Base-by-base conservation (phyloP, 2,113 vertebrate species). In the Tachuris rubrigastra region DNA sequence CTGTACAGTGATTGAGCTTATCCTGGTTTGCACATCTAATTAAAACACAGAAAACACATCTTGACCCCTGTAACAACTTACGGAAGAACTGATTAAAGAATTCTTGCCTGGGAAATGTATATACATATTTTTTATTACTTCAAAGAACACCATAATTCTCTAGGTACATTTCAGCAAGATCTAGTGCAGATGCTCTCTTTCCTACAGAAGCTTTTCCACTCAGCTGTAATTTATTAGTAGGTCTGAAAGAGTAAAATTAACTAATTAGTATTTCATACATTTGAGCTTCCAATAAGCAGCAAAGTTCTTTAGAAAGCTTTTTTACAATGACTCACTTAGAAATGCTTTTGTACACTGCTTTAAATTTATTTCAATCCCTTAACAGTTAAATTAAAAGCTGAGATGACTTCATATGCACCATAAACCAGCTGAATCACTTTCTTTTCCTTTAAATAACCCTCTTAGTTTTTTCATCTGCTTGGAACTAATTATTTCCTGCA, bases 401-500 rank as follows among this genome's bases (percentile, higher is more conserved):
- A 68, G 35, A 71, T 1, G 2, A 86, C 59, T 93, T 96, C 69
- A 66, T n/a, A 83, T 58, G 77, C 69, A 79, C 84, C 66, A 95
- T 67, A 86, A 90, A 93, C 27, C 66, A 87, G 75, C 44, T 74
- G 86, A 95, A 93, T 89, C 66, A 87, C n/a, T 74, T 95, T 87
- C n/a, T 74, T 73, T 86, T 73, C 60, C 85, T 87, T 82, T 79
- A 85, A 93, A 87, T 78, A 93, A 79, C 69, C 76, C 77, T 91
- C 79, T 76, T 69, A 58, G 19, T 93, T 87, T 80, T 95, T 67
- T 50, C 66, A 73, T 87, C 74, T 79, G 62, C 62, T 78, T 52
- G 62, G 49, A 93, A 86, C 60, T 85, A 95, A 94, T 96, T 93
- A 95, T 88, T 91, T 92, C 75, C 80, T 90, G 73, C 76, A 87